Evolutionary conservation across 2,797 vertebrate species (phyloP), one percentile per base, ranked within the genome.

Genomic region (Vespertilio murinus): DNA sequence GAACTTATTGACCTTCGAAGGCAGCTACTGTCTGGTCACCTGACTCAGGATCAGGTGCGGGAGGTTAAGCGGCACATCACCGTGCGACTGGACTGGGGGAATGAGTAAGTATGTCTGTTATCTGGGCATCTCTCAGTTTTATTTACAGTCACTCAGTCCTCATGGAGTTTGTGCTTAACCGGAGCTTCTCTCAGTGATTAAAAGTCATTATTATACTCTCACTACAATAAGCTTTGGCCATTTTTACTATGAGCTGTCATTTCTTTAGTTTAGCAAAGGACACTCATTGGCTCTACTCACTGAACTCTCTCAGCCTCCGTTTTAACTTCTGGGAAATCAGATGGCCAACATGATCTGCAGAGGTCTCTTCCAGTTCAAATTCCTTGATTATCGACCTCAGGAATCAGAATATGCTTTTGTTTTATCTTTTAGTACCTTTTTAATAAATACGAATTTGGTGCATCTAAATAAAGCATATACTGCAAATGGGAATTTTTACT

Each of bases 21-120:
- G 97, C 99, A 99, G 98, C 99, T 99, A 97, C 99, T 99, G 78
- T 99, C 99, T 94, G 99, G 99, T 95, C 99, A 99, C 98, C 98
- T 99, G 96, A 99, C 99, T 14, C 99, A 99, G 98, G 99, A 99
- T 97, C 99, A 99, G 98, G 98, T 99, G 94, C 99, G 99, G 2
- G 99, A 99, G 97, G 99, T 99, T 98, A 99, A 99, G 97, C 99
- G 99, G 42, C 99, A 99, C 97, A 98, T 99, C 98, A 99, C 99
- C 3, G 99, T 99, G 86, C 99, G 99, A 85, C 98, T 99, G 87
- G 99, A 99, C 98, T 99, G 99, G 99, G 99, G 99, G 97, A 99
- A 99, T 95, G 99, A 99, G 99, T 99, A 98, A 99, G 99, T 99
- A 97, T 90, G 91, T 82, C 67, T 96, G 85, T 94, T 88, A 3